Percentiles rank a stretch among this genome's conserved stretches.
Evolutionary conservation across 2,888 invertebrate genomes (phyloP).

Genomic region (Poecilobothrus nobilitatus): DNA sequence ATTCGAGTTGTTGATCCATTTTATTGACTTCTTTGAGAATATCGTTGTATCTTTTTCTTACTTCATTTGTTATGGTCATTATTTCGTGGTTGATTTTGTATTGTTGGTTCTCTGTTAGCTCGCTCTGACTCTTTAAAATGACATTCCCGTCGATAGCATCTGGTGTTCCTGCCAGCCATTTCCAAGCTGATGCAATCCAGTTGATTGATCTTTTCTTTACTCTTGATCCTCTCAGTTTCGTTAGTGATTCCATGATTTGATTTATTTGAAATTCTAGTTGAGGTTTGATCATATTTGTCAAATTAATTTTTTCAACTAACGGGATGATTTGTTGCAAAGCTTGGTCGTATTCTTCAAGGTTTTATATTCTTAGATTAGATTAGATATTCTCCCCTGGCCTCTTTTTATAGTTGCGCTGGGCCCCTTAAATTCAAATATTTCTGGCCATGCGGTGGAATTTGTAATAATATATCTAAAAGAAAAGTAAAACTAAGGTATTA

Average conservation of each 20-base stretch:
- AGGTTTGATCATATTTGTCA: background rate
- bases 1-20: too few relatives aligned
- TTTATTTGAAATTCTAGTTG: background rate
- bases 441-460: too few relatives aligned
- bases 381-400: too few relatives aligned
- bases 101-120: conserved; percentile 13
- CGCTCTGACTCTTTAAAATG: conserved; percentile 12
- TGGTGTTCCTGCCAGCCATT: conserved; percentile 10
- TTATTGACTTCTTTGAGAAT: too few relatives aligned
- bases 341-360: background rate
- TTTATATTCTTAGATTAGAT: too few relatives aligned
- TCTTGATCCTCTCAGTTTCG: conserved; percentile 7
- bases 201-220: conserved; percentile 15
- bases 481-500: background rate
- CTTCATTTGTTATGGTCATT: background rate
- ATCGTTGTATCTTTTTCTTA: too few relatives aligned
- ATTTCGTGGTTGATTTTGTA: conserved; percentile 11
- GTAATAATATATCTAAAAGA: background rate
- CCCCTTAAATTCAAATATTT: background rate
- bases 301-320: background rate
- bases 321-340: background rate
- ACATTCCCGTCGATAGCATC: conserved; percentile 14
- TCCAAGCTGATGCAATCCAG: conserved; percentile 15
- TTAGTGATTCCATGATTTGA: conserved; percentile 1
- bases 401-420: background rate